These are phyloP conservation scores for Odontomachus brunneus DNA, from an alignment of 1,140 invertebrate species.

Conservation along the genomic window DNA sequence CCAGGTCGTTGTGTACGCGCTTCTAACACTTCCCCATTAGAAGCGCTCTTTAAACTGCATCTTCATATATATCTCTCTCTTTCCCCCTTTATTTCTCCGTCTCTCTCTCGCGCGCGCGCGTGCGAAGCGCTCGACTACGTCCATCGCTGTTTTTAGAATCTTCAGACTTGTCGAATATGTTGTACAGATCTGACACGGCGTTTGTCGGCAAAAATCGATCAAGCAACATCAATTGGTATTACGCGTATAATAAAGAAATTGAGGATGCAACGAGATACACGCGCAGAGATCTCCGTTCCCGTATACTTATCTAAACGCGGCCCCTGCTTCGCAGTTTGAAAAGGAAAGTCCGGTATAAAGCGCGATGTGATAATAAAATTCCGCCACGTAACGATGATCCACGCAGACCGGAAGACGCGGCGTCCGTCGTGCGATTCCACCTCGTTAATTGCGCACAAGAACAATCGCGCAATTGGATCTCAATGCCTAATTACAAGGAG, in stretches of 20 bases:
- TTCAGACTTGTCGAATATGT: not conserved
- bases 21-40: constrained; percentile 56
- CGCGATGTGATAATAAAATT: constrained; percentile 10
- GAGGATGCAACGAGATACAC: no score
- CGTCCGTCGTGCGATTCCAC: not conserved
- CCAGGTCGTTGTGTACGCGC: constrained; percentile 67
- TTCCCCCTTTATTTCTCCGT: no score
- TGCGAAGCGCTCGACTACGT: constrained; percentile 26
- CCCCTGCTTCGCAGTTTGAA: not conserved
- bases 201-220: not conserved
- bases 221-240: no score
- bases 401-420: constrained; percentile 27
- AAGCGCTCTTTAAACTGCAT: constrained; percentile 36
- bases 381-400: constrained; percentile 29
- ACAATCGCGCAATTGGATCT: constrained; percentile 57
- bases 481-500: constrained; percentile 51
- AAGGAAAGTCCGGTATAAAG: constrained; percentile 15
- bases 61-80: constrained; percentile 9
- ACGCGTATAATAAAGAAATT: no score
- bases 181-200: not conserved
- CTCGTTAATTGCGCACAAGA: constrained; percentile 47
- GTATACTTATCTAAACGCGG: no score
- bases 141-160: constrained; percentile 52
- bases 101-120: no score
- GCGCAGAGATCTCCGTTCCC: no score